Conservation (phyloP, 1,140 invertebrate genomes). For the Zaprionus kolodkinae region DNA sequence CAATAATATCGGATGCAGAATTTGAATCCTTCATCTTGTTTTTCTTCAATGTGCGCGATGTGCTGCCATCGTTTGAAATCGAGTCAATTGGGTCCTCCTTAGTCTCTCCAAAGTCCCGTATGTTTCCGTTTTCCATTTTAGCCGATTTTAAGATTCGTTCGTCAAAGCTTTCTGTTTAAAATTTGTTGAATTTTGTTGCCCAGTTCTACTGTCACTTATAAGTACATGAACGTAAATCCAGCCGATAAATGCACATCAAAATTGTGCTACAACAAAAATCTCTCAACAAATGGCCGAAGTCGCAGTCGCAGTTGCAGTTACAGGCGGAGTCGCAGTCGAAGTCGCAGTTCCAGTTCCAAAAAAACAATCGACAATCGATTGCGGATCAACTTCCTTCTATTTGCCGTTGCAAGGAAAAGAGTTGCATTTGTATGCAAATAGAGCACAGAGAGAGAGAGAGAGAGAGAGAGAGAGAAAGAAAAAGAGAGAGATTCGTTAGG, state of each 20-base stretch:
- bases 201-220: conserved; percentile 51
- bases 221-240: conserved; percentile 5
- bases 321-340: not conserved
- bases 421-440: not conserved
- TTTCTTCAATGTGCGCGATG: conserved; percentile 17
- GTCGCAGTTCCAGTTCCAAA: not conserved
- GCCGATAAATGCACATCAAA: conserved; percentile 15
- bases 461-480: no score
- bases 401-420: not conserved
- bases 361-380: not conserved
- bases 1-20: conserved; percentile 7
- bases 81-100: conserved; percentile 45
- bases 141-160: conserved; percentile 34
- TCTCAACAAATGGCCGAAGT: not conserved
- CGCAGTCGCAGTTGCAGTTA: not conserved
- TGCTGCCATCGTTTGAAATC: conserved; percentile 30
- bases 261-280: not conserved
- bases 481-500: not conserved
- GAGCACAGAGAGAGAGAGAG: no score
- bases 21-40: conserved; percentile 19
- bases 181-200: conserved; percentile 63
- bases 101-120: conserved; percentile 30
- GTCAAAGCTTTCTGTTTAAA: conserved; percentile 43
- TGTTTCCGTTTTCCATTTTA: conserved; percentile 53
- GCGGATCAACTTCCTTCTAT: not conserved